Evolutionary conservation across 1,140 invertebrate genomes (phyloP), one percentile per base, ranked within the genome.

Genomic region (Bursaphelenchus mucronatus): DNA sequence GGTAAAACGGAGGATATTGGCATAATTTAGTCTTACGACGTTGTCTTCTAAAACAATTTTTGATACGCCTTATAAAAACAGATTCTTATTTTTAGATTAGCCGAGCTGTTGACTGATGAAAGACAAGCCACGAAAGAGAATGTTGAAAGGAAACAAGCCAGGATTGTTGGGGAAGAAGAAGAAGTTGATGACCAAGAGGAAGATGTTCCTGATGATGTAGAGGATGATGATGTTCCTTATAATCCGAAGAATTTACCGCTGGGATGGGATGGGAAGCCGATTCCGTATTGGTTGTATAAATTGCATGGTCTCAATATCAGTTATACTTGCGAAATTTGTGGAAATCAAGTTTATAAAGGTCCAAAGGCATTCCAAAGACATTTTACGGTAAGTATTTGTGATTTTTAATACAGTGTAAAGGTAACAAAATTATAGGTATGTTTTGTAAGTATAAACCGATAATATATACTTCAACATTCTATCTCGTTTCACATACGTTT

Each of bases 341-440:
- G 95, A n/a, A 98, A 98, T 84, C 95, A 76, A 55, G 65, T 76
- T 41, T 99, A 99, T 83, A 95, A 97, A 84, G 96, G 96, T 0
- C 96, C 96, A 0, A 99, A 99, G 83, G 94, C 95, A n/a, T 99
- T 98, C 82, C 95, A 98, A 82, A 86, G 92, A 57, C 96, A 99
- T 85, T 99, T 99, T 86, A 93, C 94, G 1, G 87, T 87, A 66
- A 71, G 53, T 50, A 53, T 21, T 50, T 64, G 30, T 19, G 8
- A 39, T 44, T 70, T 15, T 45, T 69, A 68, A 11, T 11, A 17
- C 13, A 44, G 0, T 43, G 1, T n/a, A 58, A 39, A 13, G 21
- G 3, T 74, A 11, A 39, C 13, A 6, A 19, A 1, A 21, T 3
- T 5, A 3, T 30, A 1, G 30, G 1, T 30, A 30, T 30, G 30